Base-by-base conservation (phyloP, 2,797 vertebrate species). In the Sebastes trivittatus region DNA sequence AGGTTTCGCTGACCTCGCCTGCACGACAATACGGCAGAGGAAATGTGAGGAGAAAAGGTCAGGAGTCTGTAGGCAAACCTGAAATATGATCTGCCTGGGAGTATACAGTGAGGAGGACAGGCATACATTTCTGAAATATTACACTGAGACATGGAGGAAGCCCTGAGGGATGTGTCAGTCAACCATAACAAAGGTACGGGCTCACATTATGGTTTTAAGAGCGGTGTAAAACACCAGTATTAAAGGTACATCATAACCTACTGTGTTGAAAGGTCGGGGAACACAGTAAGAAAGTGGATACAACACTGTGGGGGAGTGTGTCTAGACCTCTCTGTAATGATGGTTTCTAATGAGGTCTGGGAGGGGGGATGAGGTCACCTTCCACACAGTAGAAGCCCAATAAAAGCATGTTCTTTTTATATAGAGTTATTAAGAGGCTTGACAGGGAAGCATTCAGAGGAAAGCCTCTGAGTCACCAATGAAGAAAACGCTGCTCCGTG, bases 1-100 rank as follows among this genome's bases (percentile, higher is more conserved):
- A 14, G 77, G 32, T 82, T 81, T 74, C 1, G 56, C 74, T 74
- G 84, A 91, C 85, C 81, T 90, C 72, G 20, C 25, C 76, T 49
- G 61, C 72, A 72, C 7, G 7, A 86, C 75, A 86, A 85, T 61
- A 79, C 61, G 67, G 80, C 29, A 16, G 22, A 61, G 79, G 75
- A 87, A 92, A 90, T 75, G 55, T 79, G 73, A 88, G 77, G 68
- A 86, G 81, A 42, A 88, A 88, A 91, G 90, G 87, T 93, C 83
- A 88, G 22, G 52, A 74, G 58, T 59, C 58, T 82, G 77, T 55
- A 61, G 72, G 78, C 62, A 75, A 76, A 36, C 27, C 66, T 86
- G 83, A 71, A 79, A 89, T 80, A 72, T 70, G 68, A 89, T 84
- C 68, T 60, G 73, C 68, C 64, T 62, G 55, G 36, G 52, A 29